Conservation (phyloP, 2,888 invertebrate species). For the Erannis defoliaria region DNA sequence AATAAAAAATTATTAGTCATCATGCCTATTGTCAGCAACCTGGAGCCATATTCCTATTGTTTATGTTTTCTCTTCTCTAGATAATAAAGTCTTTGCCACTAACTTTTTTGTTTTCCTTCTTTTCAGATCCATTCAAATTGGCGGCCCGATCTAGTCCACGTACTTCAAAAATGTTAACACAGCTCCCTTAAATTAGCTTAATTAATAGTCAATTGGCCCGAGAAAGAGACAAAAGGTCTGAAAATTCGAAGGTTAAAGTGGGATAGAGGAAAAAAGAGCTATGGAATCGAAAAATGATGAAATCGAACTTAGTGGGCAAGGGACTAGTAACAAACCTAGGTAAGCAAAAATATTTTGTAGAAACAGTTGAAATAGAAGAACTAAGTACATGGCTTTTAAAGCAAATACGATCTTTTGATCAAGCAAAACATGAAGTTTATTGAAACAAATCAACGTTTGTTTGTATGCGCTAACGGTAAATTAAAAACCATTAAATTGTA, state of each 20-base stretch:
- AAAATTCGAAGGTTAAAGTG: slow-evolving; percentile 48
- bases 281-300: slow-evolving; percentile 81
- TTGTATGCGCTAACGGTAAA: too few relatives aligned
- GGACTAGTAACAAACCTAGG: slow-evolving; percentile 73
- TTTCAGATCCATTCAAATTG: slow-evolving; percentile 25
- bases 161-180: slow-evolving; percentile 78
- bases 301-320: slow-evolving; percentile 80
- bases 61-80: too few relatives aligned
- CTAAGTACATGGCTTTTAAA: background rate
- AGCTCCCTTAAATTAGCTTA: slow-evolving; percentile 61
- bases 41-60: too few relatives aligned
- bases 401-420: background rate
- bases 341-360: slow-evolving; percentile 45
- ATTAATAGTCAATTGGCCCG: slow-evolving; percentile 48
- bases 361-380: background rate
- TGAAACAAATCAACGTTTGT: too few relatives aligned
- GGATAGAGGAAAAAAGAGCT: slow-evolving; percentile 47
- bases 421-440: too few relatives aligned
- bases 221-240: slow-evolving; percentile 49
- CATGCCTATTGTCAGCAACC: too few relatives aligned
- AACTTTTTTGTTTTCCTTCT: background rate
- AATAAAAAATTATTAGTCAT: too few relatives aligned
- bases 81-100: too few relatives aligned
- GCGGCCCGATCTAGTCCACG: slow-evolving; percentile 65
- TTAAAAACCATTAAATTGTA: too few relatives aligned